Evolutionary conservation across 23 tunicate genomes (phyloP).

Genomic region (Ascidia mentula): DNA sequence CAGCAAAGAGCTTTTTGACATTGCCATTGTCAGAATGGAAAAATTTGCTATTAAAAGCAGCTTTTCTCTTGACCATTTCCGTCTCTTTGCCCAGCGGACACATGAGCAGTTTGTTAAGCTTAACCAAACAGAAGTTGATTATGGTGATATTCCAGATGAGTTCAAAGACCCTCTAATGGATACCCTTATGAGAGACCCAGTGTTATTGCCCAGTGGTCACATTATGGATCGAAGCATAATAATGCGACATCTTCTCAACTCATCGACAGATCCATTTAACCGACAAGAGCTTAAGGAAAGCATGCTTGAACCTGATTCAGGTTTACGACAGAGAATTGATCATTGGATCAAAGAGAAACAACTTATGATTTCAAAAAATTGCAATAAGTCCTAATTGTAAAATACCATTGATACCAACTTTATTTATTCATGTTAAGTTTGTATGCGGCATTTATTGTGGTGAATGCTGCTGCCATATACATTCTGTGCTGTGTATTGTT

Average conservation of each 20-base stretch:
- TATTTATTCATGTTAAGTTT: neutral
- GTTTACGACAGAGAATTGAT: slow-evolving; percentile 42
- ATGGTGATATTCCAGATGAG: slow-evolving; percentile 88
- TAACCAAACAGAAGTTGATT: slow-evolving; percentile 63
- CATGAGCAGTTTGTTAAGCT: slow-evolving; percentile 47
- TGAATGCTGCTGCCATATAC: neutral
- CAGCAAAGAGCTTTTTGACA: slow-evolving; percentile 59
- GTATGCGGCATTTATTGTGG: neutral
- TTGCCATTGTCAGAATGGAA: slow-evolving; percentile 61
- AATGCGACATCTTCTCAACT: slow-evolving; percentile 76
- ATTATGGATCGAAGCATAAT: slow-evolving; percentile 92
- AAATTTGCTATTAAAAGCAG: slow-evolving; percentile 59
- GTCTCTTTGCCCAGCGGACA: slow-evolving; percentile 44
- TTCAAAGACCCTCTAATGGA: slow-evolving; percentile 96
- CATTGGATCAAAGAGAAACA: slow-evolving; percentile 53
- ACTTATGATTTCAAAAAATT: neutral
- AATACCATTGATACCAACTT: neutral
- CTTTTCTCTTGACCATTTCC: slow-evolving; percentile 55
- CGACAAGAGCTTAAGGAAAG: slow-evolving; percentile 72
- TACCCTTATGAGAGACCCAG: slow-evolving; percentile 92
- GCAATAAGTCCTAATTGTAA: neutral
- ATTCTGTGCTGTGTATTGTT: neutral
- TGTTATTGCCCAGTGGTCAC: slow-evolving; percentile 86
- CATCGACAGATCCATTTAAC: slow-evolving; percentile 95
- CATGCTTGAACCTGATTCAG: slow-evolving; percentile 71